Conservation (phyloP, 2,797 vertebrate genomes). For the Sarcoramphus papa region DNA sequence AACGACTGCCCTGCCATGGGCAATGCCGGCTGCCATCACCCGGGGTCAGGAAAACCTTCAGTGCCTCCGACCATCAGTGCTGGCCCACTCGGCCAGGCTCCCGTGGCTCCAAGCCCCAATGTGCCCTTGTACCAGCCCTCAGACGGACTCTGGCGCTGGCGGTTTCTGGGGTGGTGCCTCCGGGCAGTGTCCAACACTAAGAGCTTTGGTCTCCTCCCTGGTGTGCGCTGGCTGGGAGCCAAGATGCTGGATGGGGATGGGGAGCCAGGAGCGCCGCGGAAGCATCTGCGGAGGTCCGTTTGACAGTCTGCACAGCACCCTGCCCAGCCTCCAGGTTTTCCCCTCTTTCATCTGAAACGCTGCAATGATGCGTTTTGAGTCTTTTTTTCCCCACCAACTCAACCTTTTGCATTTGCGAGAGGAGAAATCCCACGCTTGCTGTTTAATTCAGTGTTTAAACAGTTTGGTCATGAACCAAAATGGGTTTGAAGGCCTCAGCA, state of each 20-base stretch:
- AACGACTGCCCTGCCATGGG: accelerated
- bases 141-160: not conserved
- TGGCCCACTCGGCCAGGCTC: not conserved
- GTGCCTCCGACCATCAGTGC: accelerated
- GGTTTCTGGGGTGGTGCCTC: not conserved
- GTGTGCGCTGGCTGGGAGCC: not conserved
- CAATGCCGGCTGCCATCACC: accelerated
- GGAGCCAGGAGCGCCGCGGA: not conserved
- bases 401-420: not conserved
- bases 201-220: not conserved
- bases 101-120: accelerated
- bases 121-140: not conserved
- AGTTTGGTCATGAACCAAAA: not conserved
- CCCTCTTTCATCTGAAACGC: not conserved
- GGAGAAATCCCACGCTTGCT: not conserved
- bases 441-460: not conserved
- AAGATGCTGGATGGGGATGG: not conserved
- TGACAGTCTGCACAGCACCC: not conserved
- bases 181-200: accelerated
- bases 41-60: not conserved
- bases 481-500: not conserved
- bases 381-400: not conserved
- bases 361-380: not conserved
- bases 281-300: too few relatives aligned
- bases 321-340: not conserved